phyloP scores from a whole-genome alignment of 2,797 vertebrate genomes.

The Antennarius maculatus region DNA sequence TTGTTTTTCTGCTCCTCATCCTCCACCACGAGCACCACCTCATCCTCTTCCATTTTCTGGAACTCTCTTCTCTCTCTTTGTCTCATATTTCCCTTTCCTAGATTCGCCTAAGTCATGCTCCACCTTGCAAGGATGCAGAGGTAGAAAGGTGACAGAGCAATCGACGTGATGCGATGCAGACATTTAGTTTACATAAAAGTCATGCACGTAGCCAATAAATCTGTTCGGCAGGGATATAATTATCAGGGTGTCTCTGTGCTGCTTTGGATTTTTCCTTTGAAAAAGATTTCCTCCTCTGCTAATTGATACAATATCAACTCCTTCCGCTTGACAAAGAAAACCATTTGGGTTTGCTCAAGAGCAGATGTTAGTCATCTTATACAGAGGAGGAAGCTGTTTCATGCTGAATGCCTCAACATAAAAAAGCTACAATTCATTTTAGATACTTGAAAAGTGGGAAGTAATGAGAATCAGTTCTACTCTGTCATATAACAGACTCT shows the following conservation, averaged over 20 bases:
- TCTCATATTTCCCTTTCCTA: conserved; percentile 50
- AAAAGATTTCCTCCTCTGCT: conserved; percentile 46
- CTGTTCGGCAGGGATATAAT: conserved; percentile 24
- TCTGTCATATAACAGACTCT: background rate
- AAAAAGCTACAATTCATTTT: conserved; percentile 16
- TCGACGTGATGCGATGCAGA: conserved; percentile 18
- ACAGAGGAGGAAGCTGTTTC: conserved; percentile 21
- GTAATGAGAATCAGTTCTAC: conserved; percentile 13
- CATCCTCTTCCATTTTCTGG: conserved; percentile 48
- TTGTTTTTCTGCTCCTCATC: conserved; percentile 53
- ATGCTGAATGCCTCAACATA: conserved; percentile 20
- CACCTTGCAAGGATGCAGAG: conserved; percentile 42
- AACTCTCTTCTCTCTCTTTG: conserved; percentile 35
- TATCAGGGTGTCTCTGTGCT: conserved; percentile 44
- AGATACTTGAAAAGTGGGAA: conserved; percentile 18
- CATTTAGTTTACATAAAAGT: conserved; percentile 51
- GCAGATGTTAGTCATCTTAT: conserved; percentile 55
- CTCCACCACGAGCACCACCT: conserved; percentile 30
- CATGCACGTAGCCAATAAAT: conserved; percentile 26
- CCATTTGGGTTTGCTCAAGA: conserved; percentile 59
- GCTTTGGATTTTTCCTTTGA: conserved; percentile 40
- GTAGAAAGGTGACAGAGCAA: conserved; percentile 10
- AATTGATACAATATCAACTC: conserved; percentile 50
- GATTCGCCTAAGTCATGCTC: conserved; percentile 34
- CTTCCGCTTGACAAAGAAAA: conserved; percentile 49